These are phyloP conservation scores for Platyrinchus mystaceus DNA, from an alignment of 2,797 vertebrate genomes.

Conservation along the genomic window DNA sequence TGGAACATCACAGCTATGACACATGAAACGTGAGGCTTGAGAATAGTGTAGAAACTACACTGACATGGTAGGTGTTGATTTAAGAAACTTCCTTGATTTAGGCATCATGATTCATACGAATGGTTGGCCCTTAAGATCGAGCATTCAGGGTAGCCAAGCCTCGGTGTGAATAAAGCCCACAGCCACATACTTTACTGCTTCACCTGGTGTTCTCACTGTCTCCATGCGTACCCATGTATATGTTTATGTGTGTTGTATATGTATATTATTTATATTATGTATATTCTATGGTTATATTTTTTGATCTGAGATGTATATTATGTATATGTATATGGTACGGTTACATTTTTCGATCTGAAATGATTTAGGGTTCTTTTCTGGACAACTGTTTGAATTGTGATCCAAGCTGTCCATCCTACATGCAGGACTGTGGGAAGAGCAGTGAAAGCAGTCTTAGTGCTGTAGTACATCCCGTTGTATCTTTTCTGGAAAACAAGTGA, in stretches of 20 bases:
- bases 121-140: background rate
- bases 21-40: rapidly evolving
- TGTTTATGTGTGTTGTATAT: background rate
- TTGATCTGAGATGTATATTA: too few relatives aligned
- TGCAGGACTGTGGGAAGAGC: background rate
- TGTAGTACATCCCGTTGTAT: background rate
- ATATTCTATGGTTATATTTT: too few relatives aligned
- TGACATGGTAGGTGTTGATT: background rate
- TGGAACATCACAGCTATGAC: background rate
- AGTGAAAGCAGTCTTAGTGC: background rate
- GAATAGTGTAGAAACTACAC: background rate
- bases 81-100: background rate
- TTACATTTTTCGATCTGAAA: background rate
- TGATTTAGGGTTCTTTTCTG: background rate
- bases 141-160: background rate
- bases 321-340: background rate
- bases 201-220: background rate
- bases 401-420: background rate
- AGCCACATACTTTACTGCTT: background rate
- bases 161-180: background rate
- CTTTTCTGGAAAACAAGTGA: background rate
- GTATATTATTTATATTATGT: too few relatives aligned
- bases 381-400: background rate
- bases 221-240: too few relatives aligned
- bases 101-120: rapidly evolving